Percentiles rank a stretch among this genome's conserved stretches.
Conservation (phyloP, 2,113 vertebrate species). For the Ovis aries region ARS-UI_Ramb_v3.0 NC_056080.1:115023001-115023500, state of each 20-base stretch:
- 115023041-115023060: not conserved
- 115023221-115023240: not conserved
- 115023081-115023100: not conserved
- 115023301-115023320: too few relatives aligned
- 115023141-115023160: not conserved
- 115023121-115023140: not conserved
- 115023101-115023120: not conserved
- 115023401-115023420: too few relatives aligned
- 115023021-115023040: not conserved
- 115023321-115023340: too few relatives aligned
- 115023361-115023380: too few relatives aligned
- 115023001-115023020: not conserved
- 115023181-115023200: not conserved
- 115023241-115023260: not conserved
- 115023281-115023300: too few relatives aligned
- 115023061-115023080: not conserved
- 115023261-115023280: too few relatives aligned
- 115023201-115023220: not conserved
- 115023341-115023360: too few relatives aligned
- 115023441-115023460: too few relatives aligned
- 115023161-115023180: not conserved
- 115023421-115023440: too few relatives aligned
- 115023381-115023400: too few relatives aligned
- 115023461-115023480: too few relatives aligned
- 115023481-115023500: too few relatives aligned